A percentile compares a stretch with the other conserved stretches of the same genome.
Evolutionary conservation across 2,797 vertebrate species (phyloP).

Genomic region (Melopsittacus undulatus): DNA sequence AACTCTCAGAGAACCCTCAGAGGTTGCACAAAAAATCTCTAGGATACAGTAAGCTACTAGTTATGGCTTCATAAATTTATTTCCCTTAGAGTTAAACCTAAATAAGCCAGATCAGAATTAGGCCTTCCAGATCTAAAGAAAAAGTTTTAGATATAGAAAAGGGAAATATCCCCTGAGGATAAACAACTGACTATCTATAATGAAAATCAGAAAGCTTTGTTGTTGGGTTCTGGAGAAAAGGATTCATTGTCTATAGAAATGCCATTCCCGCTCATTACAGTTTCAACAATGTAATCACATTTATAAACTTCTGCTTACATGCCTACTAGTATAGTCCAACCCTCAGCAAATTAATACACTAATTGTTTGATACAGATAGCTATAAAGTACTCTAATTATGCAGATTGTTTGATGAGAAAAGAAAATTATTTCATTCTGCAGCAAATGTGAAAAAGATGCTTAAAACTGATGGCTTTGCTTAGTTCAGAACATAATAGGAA

Average conservation of each 20-base stretch:
- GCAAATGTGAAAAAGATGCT: conserved; percentile 37
- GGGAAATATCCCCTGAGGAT: conserved; percentile 39
- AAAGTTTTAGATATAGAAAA: conserved; percentile 28
- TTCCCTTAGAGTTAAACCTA: background rate
- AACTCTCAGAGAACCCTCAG: background rate
- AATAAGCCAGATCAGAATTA: conserved; percentile 10
- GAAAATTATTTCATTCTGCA: conserved; percentile 69
- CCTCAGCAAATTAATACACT: conserved; percentile 72
- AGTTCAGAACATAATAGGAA: conserved; percentile 52
- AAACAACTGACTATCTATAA: conserved; percentile 74
- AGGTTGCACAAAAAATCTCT: background rate
- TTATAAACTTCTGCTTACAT: conserved; percentile 68
- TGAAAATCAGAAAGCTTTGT: conserved; percentile 74
- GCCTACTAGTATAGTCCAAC: conserved; percentile 19
- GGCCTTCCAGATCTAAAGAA: conserved; percentile 15
- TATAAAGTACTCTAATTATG: conserved; percentile 67
- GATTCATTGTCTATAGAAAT: conserved; percentile 68
- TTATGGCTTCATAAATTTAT: background rate
- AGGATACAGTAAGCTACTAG: background rate
- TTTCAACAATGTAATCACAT: conserved; percentile 70
- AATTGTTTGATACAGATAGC: conserved; percentile 64
- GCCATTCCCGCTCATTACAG: conserved; percentile 58
- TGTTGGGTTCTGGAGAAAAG: conserved; percentile 26
- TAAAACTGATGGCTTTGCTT: conserved; percentile 58
- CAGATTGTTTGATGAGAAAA: conserved; percentile 70